Percentiles rank a stretch among this genome's conserved stretches.
These are phyloP conservation scores for Romanogobio albipinnatus DNA, from an alignment of 2,113 vertebrate genomes.

Conservation along the genomic window DNA sequence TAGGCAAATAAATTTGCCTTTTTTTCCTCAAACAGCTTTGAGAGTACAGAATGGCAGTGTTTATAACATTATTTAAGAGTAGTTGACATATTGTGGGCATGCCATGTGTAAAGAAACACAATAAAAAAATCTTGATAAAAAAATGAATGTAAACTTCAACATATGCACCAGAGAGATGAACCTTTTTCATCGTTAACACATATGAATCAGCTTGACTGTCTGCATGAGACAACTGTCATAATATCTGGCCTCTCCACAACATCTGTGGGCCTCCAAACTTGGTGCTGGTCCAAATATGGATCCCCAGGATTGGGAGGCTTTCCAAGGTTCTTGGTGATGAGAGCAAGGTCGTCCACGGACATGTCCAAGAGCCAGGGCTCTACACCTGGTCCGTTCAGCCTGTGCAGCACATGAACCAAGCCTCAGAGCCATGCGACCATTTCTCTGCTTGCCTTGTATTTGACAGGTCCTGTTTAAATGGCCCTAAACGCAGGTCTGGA, in stretches of 20 bases:
- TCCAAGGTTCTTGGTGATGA: constrained; percentile 81
- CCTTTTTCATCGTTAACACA: constrained; percentile 43
- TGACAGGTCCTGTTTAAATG: constrained; percentile 77
- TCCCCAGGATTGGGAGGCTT: constrained; percentile 80
- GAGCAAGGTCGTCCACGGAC: constrained; percentile 84
- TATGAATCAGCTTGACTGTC: constrained; percentile 69
- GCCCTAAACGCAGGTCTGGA: constrained; percentile 75
- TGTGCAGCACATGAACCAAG: constrained; percentile 67
- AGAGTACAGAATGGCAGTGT: too few species aligned
- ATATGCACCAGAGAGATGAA: not conserved
- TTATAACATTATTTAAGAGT: too few species aligned
- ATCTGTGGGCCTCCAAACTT: constrained; percentile 83
- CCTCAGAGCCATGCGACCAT: constrained; percentile 70
- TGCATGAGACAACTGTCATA: constrained; percentile 72
- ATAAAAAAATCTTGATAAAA: not conserved
- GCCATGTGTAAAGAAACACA: not conserved
- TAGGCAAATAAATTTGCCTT: not conserved
- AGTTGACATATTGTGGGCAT: not conserved
- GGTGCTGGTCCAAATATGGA: constrained; percentile 80
- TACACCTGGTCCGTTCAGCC: constrained; percentile 71
- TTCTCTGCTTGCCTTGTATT: constrained; percentile 68
- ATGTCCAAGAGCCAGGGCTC: constrained; percentile 70
- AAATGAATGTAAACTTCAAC: not conserved
- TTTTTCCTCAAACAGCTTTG: too few species aligned
- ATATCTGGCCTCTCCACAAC: constrained; percentile 78